phyloP scores from a whole-genome alignment of 92 coral and sea anemone species.

The Porites rus region DNA sequence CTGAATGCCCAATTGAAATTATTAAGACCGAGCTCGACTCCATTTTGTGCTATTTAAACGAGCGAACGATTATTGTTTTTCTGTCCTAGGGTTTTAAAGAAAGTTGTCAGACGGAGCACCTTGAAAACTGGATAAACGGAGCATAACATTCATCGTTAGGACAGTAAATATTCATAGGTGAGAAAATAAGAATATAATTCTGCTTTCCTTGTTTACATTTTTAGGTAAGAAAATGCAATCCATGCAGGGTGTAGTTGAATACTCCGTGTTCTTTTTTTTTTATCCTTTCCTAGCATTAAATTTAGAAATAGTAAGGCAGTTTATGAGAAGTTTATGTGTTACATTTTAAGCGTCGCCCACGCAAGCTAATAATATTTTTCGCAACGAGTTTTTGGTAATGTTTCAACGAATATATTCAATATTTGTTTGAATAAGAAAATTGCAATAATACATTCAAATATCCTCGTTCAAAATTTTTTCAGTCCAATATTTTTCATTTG shows the following conservation, averaged over 20 bases:
- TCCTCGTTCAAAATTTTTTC: no score
- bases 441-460: no score
- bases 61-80: not conserved
- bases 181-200: not conserved
- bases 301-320: no score
- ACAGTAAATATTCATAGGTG: constrained; percentile 11
- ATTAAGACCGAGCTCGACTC: not conserved
- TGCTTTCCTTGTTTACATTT: not conserved
- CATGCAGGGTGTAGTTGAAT: not conserved
- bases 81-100: constrained; percentile 2
- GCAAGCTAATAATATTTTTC: no score
- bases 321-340: no score
- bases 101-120: not conserved
- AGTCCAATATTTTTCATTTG: no score
- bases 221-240: not conserved
- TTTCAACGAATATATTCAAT: no score
- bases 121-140: not conserved
- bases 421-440: no score
- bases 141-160: constrained; percentile 13
- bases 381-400: no score
- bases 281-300: no score
- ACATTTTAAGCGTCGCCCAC: no score
- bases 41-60: not conserved
- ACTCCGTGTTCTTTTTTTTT: not conserved
- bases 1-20: not conserved